Conservation (phyloP, 2,888 invertebrate species). For the Dynastes grantii region DNA sequence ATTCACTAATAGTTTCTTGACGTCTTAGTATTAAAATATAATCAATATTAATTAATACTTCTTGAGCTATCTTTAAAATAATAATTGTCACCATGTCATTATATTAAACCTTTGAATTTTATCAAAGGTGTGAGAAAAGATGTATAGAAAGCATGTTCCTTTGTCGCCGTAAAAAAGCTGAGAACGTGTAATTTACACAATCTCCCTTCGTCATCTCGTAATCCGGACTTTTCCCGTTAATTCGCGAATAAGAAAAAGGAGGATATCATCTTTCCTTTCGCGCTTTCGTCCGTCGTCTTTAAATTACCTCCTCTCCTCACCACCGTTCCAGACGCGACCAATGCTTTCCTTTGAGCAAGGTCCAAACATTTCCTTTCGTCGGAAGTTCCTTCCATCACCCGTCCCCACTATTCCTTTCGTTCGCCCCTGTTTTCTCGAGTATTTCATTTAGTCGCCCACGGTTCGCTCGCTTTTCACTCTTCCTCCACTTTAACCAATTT, state of each 20-base stretch:
- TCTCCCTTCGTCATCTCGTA: slow-evolving; percentile 38
- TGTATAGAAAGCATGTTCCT: slow-evolving; percentile 3
- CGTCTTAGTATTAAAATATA: too few relatives aligned
- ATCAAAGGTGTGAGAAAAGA: slow-evolving; percentile 1
- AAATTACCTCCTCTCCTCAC: neutral
- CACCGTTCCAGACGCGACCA: neutral
- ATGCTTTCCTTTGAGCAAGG: slow-evolving; percentile 12
- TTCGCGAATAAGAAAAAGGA: slow-evolving; percentile 30
- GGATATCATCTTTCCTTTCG: slow-evolving; percentile 29
- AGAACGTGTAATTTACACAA: slow-evolving; percentile 23
- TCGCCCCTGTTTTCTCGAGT: slow-evolving; percentile 19
- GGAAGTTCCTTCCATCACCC: slow-evolving; percentile 16
- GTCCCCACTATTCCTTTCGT: neutral
- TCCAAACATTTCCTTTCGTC: slow-evolving; percentile 33
- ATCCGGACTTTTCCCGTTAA: slow-evolving; percentile 35
- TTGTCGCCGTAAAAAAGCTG: neutral
- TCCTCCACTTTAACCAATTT: slow-evolving; percentile 43
- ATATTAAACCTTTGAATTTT: neutral
- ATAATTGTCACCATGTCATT: too few relatives aligned
- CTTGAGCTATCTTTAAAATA: too few relatives aligned
- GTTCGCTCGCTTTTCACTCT: slow-evolving; percentile 35
- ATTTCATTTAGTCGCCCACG: slow-evolving; percentile 40
- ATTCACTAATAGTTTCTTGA: too few relatives aligned
- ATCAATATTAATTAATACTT: too few relatives aligned
- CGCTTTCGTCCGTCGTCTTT: slow-evolving; percentile 5